These are phyloP conservation scores for Danio choprae DNA, from an alignment of 2,797 vertebrate species.

Conservation along the genomic window DNA sequence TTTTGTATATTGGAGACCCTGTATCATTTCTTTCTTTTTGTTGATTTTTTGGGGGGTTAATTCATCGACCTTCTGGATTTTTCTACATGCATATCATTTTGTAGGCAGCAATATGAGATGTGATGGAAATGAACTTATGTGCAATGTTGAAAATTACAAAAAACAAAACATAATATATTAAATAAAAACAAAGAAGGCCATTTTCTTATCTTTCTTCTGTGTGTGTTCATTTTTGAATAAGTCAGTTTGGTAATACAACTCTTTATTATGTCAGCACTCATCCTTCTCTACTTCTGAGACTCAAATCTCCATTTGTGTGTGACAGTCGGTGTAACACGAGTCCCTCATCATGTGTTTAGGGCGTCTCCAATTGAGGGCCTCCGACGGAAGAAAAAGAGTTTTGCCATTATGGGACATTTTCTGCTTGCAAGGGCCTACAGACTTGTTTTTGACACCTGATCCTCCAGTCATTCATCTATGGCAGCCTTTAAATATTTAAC, in stretches of 20 bases:
- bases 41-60: conserved; percentile 64
- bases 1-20: conserved; percentile 72
- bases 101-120: conserved; percentile 88
- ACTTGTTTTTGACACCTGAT: conserved; percentile 76
- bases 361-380: background rate
- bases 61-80: conserved; percentile 74
- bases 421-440: conserved; percentile 54
- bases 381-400: conserved; percentile 56
- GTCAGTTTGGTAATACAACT: conserved; percentile 5
- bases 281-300: conserved; percentile 3
- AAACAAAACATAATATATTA: conserved; percentile 81
- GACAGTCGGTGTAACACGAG: background rate
- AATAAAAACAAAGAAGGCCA: conserved; percentile 79
- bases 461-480: conserved; percentile 68
- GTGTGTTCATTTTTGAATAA: conserved; percentile 47
- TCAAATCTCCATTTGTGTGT: background rate
- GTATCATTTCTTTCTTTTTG: conserved; percentile 48
- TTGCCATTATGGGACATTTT: conserved; percentile 65
- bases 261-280: conserved; percentile 4
- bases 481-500: conserved; percentile 82
- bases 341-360: background rate
- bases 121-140: conserved; percentile 85
- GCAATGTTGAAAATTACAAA: conserved; percentile 84
- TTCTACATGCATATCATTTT: conserved; percentile 86
- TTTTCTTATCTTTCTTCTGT: conserved; percentile 49